Evolutionary conservation across 2,888 invertebrate genomes (phyloP).

Genomic region (Cephalotes varians): DNA sequence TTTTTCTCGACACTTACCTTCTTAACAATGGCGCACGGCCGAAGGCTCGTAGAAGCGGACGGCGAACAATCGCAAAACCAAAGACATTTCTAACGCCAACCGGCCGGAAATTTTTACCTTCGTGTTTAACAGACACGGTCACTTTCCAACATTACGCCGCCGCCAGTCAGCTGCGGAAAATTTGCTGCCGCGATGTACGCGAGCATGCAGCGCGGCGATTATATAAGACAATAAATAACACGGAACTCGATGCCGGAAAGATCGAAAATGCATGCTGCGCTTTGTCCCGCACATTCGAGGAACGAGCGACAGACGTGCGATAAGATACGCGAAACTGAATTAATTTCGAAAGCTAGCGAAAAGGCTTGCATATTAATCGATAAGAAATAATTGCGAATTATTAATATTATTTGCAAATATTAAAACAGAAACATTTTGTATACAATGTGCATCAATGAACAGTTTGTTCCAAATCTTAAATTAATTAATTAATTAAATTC

Average conservation of each 20-base stretch:
- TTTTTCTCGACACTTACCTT: background rate
- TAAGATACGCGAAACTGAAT: too few relatives aligned
- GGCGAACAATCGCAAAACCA: background rate
- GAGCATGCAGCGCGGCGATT: conserved; percentile 28
- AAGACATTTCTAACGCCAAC: background rate
- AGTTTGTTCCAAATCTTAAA: background rate
- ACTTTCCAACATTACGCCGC: conserved; percentile 47
- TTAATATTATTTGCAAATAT: background rate
- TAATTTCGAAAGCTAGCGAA: background rate
- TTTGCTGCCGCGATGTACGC: conserved; percentile 27
- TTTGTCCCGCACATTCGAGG: background rate
- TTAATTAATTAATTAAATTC: conserved; percentile 21
- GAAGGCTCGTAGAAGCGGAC: background rate
- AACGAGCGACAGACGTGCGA: background rate
- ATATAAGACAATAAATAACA: conserved; percentile 40
- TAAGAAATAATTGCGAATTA: background rate
- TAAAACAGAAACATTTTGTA: background rate
- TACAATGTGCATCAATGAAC: background rate
- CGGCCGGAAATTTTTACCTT: conserved; percentile 48
- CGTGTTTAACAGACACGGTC: conserved; percentile 30
- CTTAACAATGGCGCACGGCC: background rate
- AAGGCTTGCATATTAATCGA: background rate
- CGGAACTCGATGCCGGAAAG: conserved; percentile 42
- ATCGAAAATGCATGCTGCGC: conserved; percentile 5
- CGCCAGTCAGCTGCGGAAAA: conserved; percentile 17